Evolutionary conservation across 1,140 invertebrate species (phyloP).

Genomic region (Diprion similis): DNA sequence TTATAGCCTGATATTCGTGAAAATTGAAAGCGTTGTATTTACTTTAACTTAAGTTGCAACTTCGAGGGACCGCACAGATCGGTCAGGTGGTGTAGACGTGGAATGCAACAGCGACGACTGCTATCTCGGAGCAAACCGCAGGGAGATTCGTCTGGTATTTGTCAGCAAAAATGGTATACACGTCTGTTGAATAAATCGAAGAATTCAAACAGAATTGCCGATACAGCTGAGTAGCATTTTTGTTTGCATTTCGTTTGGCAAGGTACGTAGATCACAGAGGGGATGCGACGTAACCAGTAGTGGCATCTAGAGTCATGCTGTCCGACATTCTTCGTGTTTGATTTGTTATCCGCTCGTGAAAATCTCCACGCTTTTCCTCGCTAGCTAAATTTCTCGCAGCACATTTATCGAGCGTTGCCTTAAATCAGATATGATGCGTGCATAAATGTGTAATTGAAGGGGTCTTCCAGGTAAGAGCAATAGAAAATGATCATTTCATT

Average conservation of each 20-base stretch:
- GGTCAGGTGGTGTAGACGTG: too few species aligned
- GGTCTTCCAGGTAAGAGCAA: too few species aligned
- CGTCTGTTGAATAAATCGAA: constrained; percentile 5
- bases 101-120: too few species aligned
- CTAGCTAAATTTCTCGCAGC: background rate
- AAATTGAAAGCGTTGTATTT: too few species aligned
- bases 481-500: too few species aligned
- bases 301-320: background rate
- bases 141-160: background rate
- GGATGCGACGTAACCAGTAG: background rate
- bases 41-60: too few species aligned
- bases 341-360: background rate
- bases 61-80: too few species aligned
- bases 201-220: background rate
- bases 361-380: background rate
- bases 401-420: too few species aligned
- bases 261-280: background rate
- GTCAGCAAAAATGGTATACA: background rate
- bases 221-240: constrained; percentile 1
- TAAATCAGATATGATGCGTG: too few species aligned
- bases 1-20: too few species aligned
- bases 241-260: background rate
- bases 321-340: background rate
- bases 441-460: too few species aligned
- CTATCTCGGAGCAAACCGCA: too few species aligned